Percentiles rank a stretch among this genome's conserved stretches.
Conservation (phyloP, 2,113 vertebrate species). For the Elachura formosa region DNA sequence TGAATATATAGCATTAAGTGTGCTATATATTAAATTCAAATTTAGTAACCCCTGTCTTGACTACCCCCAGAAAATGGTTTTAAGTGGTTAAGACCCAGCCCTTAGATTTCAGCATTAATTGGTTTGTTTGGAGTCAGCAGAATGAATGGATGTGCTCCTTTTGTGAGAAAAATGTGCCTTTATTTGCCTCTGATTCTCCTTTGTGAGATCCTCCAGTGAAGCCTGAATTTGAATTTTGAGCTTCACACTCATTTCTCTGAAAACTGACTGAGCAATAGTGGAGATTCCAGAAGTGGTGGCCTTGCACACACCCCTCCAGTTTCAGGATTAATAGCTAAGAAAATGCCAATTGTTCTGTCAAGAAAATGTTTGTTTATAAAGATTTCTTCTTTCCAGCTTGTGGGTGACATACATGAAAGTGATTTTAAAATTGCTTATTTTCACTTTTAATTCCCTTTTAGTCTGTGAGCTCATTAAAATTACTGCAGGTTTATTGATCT, state of each 20-base stretch:
- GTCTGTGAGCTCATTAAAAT: background rate
- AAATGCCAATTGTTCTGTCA: background rate
- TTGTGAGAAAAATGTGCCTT: background rate
- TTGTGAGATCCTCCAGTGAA: background rate
- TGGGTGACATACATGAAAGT: background rate
- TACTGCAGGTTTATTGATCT: background rate
- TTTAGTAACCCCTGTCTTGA: background rate
- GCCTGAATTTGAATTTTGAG: background rate
- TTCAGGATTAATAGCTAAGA: background rate
- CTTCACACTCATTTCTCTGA: background rate
- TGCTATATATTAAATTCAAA: no score
- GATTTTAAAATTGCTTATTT: background rate
- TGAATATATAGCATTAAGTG: background rate
- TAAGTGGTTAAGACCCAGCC: background rate
- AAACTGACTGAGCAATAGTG: background rate
- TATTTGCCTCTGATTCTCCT: background rate
- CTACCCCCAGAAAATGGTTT: background rate
- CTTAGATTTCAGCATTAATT: background rate
- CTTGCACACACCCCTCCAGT: rapidly evolving
- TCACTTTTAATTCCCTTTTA: background rate
- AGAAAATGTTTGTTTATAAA: background rate
- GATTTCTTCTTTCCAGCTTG: background rate
- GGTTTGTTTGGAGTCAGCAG: background rate
- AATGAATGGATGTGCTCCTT: background rate
- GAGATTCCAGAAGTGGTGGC: background rate